phyloP scores from a whole-genome alignment of 2,113 vertebrate species.

The Kryptolebias marmoratus region DNA sequence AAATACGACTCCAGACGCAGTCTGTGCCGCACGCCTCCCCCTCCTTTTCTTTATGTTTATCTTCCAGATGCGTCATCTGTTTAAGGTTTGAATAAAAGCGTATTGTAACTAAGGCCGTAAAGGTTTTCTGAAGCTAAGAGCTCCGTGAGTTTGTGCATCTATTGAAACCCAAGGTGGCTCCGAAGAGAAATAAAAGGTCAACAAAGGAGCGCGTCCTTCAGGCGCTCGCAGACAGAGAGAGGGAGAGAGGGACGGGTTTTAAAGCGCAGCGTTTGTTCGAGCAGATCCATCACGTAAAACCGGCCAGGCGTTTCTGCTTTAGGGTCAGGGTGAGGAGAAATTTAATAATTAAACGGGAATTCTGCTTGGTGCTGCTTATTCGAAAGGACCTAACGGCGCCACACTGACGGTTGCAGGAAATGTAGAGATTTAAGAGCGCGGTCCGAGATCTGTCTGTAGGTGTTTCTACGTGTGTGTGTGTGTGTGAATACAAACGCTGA shows the following conservation, averaged over 20 bases:
- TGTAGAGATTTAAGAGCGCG: neutral
- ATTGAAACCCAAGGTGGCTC: neutral
- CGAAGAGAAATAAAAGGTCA: conserved; percentile 2
- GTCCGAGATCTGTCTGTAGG: neutral
- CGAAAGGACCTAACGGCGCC: neutral
- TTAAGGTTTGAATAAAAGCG: neutral
- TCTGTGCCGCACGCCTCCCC: no score
- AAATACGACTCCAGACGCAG: no score
- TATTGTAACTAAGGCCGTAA: neutral
- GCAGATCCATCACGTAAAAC: neutral
- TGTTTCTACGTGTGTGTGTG: neutral
- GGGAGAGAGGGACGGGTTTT: neutral
- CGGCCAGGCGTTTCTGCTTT: neutral
- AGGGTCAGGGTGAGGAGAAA: neutral
- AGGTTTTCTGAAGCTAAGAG: neutral
- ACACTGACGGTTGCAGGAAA: neutral
- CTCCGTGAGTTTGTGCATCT: neutral
- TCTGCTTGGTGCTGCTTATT: neutral
- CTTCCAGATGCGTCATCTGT: rapidly evolving
- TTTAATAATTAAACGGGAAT: neutral
- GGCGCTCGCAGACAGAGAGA: neutral
- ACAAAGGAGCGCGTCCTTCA: conserved; percentile 12
- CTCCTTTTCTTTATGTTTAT: neutral
- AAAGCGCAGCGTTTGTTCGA: conserved; percentile 3
- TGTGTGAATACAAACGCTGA: neutral